Base-by-base conservation (phyloP, 2,797 vertebrate species). In the Hozukius guyotensis region DNA sequence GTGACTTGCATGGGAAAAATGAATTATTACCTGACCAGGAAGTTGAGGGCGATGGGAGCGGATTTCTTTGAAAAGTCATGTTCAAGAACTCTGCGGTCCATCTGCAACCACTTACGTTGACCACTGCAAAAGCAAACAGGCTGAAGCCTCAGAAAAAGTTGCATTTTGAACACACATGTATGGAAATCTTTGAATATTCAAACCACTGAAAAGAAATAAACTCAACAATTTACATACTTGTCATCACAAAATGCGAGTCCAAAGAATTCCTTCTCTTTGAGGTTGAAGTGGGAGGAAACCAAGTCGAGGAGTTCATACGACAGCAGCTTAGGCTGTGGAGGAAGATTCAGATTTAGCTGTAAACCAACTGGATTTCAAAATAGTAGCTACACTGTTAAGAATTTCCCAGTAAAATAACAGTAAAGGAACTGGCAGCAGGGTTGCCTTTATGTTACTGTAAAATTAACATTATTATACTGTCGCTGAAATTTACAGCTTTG, bases 221-320 rank as follows among this genome's bases (percentile, higher is more conserved):
- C 6, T 4, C 6, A 60, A 59, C 11, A n/a, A 32, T 85, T 64
- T 69, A 96, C 97, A 95, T 95, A 99, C 99, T 95, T 98, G 84
- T 99, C 98, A 87, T 99, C 97, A 16, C 95, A 93, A 92, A 97
- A 99, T 0, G 97, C 98, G 63, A 99, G 97, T 80, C 99, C 98
- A 87, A 99, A 99, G 93, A 98, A 99, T 49, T 99, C 98, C 89
- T 99, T 99, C 91, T 99, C 99, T 88, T 99, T 99, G 82, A 99
- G 96, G 94, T 98, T 99, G 94, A 99, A 99, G 92, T 99, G 99
- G 2, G 99, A 99, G 25, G 98, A 98, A 85, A 99, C 99, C 69
- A 99, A 94, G 91, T 99, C 99, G 88, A 99, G 93, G 79, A 99
- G 96, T 84, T 99, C 99, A 49, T 97, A 97, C 32, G 98, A 97